Evolutionary conservation across 2,113 vertebrate genomes (phyloP), one percentile per base, ranked within the genome.

Genomic region (Xiphophorus maculatus): DNA sequence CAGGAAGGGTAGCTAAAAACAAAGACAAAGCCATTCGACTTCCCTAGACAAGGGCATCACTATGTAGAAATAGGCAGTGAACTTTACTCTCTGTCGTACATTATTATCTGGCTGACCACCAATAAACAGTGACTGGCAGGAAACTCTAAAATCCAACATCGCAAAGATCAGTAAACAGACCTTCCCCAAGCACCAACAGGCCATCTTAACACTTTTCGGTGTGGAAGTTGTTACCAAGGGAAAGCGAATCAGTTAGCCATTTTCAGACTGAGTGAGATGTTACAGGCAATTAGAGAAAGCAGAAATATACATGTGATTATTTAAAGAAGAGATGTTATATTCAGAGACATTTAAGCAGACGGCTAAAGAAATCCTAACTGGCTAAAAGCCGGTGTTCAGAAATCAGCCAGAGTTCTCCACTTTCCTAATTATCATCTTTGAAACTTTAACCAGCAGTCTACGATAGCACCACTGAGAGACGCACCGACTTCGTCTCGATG

Each of bases 401-500:
- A 58, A 58, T 58, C 51, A n/a, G 19, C 17, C 44, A 4, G 15
- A 51, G 51, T 9, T 58, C 25, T 58, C 51, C 25, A 9, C 51
- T 58, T 48, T 48, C 44, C 44, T 48, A 19, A 48, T 35, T 35
- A 11, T 48, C 2, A n/a, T 25, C 51, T 54, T 54, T 25, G 22
- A 54, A 54, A 54, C 51, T 54, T 54, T 17, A 17, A 22, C 19
- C 48, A 51, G 48, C 48, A 51, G 48, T 25, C 8, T 3, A 10
- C 4, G 64, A 13, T 58, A 62, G 82, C 79, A 74, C 64, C 62
- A 40, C 48, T 9, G 3, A 12, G 3, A 12, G 27, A 58, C 73
- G 17, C 61, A 42, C 66, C 69, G 67, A 73, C 73, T 72, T 54
- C 67, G 40, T 80, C 77, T 71, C 51, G 61, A 67, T 73, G 12